Base-by-base conservation (phyloP, 2,113 vertebrate species). In the Opisthocomus hoazin region DNA sequence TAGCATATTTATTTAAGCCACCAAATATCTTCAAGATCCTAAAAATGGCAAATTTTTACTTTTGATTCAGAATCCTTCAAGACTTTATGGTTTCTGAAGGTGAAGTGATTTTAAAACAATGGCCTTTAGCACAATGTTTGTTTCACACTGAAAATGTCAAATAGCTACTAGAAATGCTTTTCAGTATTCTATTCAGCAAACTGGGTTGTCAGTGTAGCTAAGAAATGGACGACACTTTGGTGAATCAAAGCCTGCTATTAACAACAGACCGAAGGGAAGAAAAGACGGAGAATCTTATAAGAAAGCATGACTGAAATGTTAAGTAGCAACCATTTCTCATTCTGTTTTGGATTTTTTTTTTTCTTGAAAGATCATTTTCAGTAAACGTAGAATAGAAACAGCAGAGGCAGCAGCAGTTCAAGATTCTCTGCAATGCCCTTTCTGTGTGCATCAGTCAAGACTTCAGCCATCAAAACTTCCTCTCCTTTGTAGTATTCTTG, bases 81-180 rank as follows among this genome's bases (percentile, higher is more conserved):
- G 86, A 43, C 29, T 43, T 18, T 77, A 6, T 81, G 4, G 21
- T 29, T 92, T 77, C 50, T 70, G 90, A 91, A 87, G 45, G 24
- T 36, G 34, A 95, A 66, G 56, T 43, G 30, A 76, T 86, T 96
- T 96, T 75, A 94, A 94, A 93, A 63, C 29, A 73, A 37, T 75
- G n/a, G 60, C 53, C 74, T 97, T 97, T 94, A 93, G 70, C 37
- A 85, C 65, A 86, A 88, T 63, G 10, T 56, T 88, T 73, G 22
- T 75, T 71, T 94, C 85, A 39, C 41, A 88, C 11, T 85, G 61
- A 82, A 94, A 95, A 92, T 91, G 56, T 93, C 87, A 96, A 58
- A 51, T 61, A 84, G 34, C 14, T 57, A 61, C 45, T 71, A 73
- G 84, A 83, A 90, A 95, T 80, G 19, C 20, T 90, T 94, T 95